Evolutionary conservation across 2,113 vertebrate genomes (phyloP), one percentile per base, ranked within the genome.

Genomic region (Isurus oxyrinchus): DNA sequence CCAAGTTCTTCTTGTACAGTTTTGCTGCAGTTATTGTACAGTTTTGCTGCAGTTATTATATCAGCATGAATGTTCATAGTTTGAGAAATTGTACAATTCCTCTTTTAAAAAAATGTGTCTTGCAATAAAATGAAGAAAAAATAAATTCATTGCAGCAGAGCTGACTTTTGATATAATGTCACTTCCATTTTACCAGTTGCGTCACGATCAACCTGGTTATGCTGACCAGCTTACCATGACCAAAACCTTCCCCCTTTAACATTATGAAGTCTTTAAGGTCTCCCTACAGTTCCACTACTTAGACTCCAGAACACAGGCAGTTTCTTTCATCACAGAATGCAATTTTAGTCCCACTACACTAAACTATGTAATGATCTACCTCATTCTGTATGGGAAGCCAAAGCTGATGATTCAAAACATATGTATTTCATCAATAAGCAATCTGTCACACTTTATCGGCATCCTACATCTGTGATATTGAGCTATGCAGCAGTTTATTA

Each of bases 371-470:
- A 95, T 49, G 67, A 95, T 95, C 67, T 72, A 72, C 66, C 94
- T 72, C 69, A 72, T 95, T 95, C 94, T 72, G 94, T 76, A 95
- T 31, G 49, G 67, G 94, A 95, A 95, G 67, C 94, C 67, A 76
- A 31, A 72, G 94, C 94, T 95, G 94, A 98, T 98, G 98, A 98
- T 98, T 98, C 98, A 97, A 97, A 98, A 98, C 98, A 98, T 98
- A 98, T 98, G 98, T 98, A 98, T 98, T 98, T 98, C 98, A 98
- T 98, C 98, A 98, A 98, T 98, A 98, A 97, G 98, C 98, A 98
- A 98, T 98, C 98, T 98, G 98, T 98, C 98, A 98, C 98, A 97
- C 97, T 98, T 98, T 98, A 98, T 98, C 96, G 98, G 98, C 98
- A 98, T 98, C 97, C 97, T 61, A 94, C 76, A 96, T 94, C 96